phyloP scores from a whole-genome alignment of 2,797 vertebrate genomes.

The Cynodonichthys magdalenae region DNA sequence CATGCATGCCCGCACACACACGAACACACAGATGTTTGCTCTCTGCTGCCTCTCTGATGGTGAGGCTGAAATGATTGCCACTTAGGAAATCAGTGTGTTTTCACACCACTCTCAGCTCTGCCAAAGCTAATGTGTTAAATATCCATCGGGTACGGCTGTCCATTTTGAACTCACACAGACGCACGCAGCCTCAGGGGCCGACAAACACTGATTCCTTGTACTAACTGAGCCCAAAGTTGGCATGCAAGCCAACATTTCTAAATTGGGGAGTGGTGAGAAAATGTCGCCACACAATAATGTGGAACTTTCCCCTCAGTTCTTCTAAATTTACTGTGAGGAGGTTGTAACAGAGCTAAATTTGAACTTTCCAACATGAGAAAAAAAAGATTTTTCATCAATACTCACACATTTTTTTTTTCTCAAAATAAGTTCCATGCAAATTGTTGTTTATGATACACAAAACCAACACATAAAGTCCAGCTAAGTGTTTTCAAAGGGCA shows the following conservation, averaged over 20 bases:
- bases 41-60: constrained; percentile 75
- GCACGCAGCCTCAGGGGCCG: constrained; percentile 60
- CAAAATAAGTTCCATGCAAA: constrained; percentile 13
- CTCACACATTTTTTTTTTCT: constrained; percentile 1
- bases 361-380: constrained; percentile 23
- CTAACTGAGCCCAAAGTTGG: constrained; percentile 65
- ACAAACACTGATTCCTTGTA: constrained; percentile 73
- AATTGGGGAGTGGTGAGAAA: constrained; percentile 65
- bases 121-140: constrained; percentile 82
- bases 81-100: constrained; percentile 82
- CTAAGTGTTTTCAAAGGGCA: constrained; percentile 49
- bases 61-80: constrained; percentile 79
- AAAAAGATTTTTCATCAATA: background rate
- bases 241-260: constrained; percentile 59
- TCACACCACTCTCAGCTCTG: constrained; percentile 78
- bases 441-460: constrained; percentile 37
- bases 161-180: constrained; percentile 68
- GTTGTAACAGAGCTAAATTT: constrained; percentile 35
- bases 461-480: constrained; percentile 39
- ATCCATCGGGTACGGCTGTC: constrained; percentile 79
- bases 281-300: constrained; percentile 46
- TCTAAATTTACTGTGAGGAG: constrained; percentile 56
- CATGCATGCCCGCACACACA: constrained; percentile 38
- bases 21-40: constrained; percentile 79
- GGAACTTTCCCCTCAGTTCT: constrained; percentile 50